Base-by-base conservation (phyloP, 2,797 vertebrate species). In the Molossus alvarezi region DNA sequence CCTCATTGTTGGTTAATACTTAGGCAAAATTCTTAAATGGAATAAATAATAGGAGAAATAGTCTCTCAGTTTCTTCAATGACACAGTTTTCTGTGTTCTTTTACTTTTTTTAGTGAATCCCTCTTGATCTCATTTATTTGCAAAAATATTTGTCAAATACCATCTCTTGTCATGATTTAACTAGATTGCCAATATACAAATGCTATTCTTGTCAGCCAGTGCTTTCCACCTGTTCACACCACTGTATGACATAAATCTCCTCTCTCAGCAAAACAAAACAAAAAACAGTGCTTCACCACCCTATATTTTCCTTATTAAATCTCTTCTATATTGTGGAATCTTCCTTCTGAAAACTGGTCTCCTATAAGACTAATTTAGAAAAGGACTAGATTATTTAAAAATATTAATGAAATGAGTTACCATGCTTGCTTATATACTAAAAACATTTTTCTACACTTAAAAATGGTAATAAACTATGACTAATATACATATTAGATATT, bases 321-420 rank as follows among this genome's bases (percentile, higher is more conserved):
- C 7, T 71, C 41, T 93, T 81, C 25, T 71, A 7, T 76, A 14
- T 80, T 29, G 13, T 71, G 23, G 0, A 10, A 1, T 75, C 27
- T 82, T 85, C 20, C 3, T 82, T 93, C 27, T 83, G 18, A 86
- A 8, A 3, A 3, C 37, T 72, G 13, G 5, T 76, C 27, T 93
- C 10, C 20, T 57, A 1, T 18, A 67, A 17, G 27, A 48, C 20
- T 90, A 83, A 71, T 88, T 76, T 45, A n/a, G 9, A 48, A 81
- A 81, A 90, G 12, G 1, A 90, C n/a, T n/a, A 91, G 71, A 14
- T 20, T 58, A 55, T 20, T 65, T 29, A 5, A 82, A 84, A 37
- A 58, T 85, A 58, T 21, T 33, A 81, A 76, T 51, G 33, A 72
- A 67, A 93, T 87, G 45, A 72, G 9, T 51, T 77, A 27, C 33